A percentile compares a stretch with the other conserved stretches of the same genome.
These are phyloP conservation scores for Pedicia rivosa DNA, from an alignment of 2,888 invertebrate genomes.

Conservation along the genomic window DNA sequence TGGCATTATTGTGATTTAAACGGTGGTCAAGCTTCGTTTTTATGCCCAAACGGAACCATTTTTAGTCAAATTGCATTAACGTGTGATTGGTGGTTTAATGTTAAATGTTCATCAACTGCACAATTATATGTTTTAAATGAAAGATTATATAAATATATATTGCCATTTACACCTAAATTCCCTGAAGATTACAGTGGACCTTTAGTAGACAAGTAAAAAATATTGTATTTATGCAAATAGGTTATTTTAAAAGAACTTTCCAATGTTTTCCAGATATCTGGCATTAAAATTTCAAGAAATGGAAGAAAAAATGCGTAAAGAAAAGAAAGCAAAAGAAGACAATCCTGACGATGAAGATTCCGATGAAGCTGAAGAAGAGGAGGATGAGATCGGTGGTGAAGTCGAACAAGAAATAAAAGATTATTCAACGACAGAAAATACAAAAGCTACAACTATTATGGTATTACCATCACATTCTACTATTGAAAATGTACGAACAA, in stretches of 20 bases:
- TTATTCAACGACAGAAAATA: constrained; percentile 12
- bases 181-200: constrained; percentile 84
- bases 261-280: constrained; percentile 43
- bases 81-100: constrained; percentile 91
- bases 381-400: constrained; percentile 8
- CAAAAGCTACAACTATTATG: constrained; percentile 7
- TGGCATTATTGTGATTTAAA: constrained; percentile 88
- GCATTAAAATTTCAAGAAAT: constrained; percentile 74
- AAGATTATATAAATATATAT: constrained; percentile 72
- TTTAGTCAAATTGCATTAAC: constrained; percentile 76
- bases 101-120: constrained; percentile 65
- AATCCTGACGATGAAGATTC: constrained; percentile 23
- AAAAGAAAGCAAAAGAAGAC: constrained; percentile 35
- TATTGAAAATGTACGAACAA: constrained; percentile 12
- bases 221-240: background rate
- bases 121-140: constrained; percentile 80
- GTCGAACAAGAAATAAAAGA: background rate
- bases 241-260: background rate
- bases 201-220: constrained; percentile 61
- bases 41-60: constrained; percentile 81
- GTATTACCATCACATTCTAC: constrained; percentile 4
- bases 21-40: constrained; percentile 76
- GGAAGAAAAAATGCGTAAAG: constrained; percentile 62
- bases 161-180: constrained; percentile 74
- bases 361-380: constrained; percentile 13